Evolutionary conservation across 2,113 vertebrate species (phyloP), one percentile per base, ranked within the genome.

Genomic region (Copsychus sechellarum): DNA sequence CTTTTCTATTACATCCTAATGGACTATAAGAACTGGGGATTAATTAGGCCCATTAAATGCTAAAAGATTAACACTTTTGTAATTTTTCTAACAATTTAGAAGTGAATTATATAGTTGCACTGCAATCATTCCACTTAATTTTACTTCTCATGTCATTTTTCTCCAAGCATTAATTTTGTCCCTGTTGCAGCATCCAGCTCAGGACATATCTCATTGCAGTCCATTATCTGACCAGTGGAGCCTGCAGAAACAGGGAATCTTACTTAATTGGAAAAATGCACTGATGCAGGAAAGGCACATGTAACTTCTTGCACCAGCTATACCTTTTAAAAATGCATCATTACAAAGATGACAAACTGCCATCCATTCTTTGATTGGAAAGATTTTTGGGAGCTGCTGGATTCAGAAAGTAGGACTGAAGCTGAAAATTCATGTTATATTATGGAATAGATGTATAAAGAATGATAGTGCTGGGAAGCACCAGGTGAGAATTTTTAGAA

Each of bases 201-300:
- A 12, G 78, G 79, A 71, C 74, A 19, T 61, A 34, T 71, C 73
- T 94, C 71, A 25, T 62, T 81, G 81, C 65, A 60, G 76, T 62
- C 86, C 72, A 83, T 96, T 94, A 70, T 92, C 64, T 81, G 91
- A 91, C 90, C 87, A 84, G 88, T 47, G 9, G 0, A 95, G 83
- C 81, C 76, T 90, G 86, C n/a, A 81, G 80, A 86, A 92, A 92
- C 66, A 60, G 78, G 67, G 83, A 74, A 43, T 76, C 53, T 66
- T 72, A 48, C 57, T 97, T 97, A 97, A 96, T 93, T 97, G 86
- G 90, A 88, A 96, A 91, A 81, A 90, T 70, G 79, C 84, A 79
- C 53, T 53, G 83, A 65, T 5, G 72, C 81, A 93, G 86, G 92
- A 88, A 91, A 91, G 57, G 71, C 83, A 42, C 34, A 5, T 24